Percentiles rank a stretch among this genome's conserved stretches.
These are phyloP conservation scores for Willowsia nigromaculata DNA, from an alignment of 2,888 invertebrate species.

Conservation along the genomic window DNA sequence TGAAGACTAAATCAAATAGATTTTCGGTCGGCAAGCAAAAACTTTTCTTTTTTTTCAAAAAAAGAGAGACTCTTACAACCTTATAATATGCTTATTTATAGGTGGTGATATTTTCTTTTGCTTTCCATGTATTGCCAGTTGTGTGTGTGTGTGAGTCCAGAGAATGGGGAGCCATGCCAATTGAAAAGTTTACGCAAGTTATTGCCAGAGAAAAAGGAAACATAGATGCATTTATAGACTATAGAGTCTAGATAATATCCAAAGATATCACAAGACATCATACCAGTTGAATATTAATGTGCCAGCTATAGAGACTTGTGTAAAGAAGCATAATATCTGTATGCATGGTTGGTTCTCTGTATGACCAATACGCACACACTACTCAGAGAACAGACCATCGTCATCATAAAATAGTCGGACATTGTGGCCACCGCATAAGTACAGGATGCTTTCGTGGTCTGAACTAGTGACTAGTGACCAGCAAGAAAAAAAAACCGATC, in stretches of 20 bases:
- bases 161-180: not conserved
- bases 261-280: slow-evolving; percentile 9
- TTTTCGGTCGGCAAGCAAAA: slow-evolving; percentile 30
- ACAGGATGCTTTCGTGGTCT: not conserved
- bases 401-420: not conserved
- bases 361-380: not conserved
- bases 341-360: slow-evolving; percentile 44
- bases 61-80: not conserved
- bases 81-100: not conserved
- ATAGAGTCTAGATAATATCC: not conserved
- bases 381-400: not conserved
- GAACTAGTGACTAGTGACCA: not conserved
- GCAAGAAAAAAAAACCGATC: slow-evolving; percentile 25
- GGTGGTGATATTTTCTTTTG: not conserved
- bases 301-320: not conserved
- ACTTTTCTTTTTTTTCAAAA: not conserved
- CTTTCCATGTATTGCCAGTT: not conserved
- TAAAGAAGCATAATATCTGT: slow-evolving; percentile 28
- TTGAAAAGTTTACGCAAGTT: slow-evolving; percentile 31
- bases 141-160: no score
- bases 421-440: not conserved
- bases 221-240: not conserved
- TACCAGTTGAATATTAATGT: slow-evolving; percentile 45
- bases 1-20: slow-evolving; percentile 68
- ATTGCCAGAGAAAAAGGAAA: not conserved